These are phyloP conservation scores for Zophobas atratus DNA, from an alignment of 1,140 invertebrate genomes.

Conservation along the genomic window DNA sequence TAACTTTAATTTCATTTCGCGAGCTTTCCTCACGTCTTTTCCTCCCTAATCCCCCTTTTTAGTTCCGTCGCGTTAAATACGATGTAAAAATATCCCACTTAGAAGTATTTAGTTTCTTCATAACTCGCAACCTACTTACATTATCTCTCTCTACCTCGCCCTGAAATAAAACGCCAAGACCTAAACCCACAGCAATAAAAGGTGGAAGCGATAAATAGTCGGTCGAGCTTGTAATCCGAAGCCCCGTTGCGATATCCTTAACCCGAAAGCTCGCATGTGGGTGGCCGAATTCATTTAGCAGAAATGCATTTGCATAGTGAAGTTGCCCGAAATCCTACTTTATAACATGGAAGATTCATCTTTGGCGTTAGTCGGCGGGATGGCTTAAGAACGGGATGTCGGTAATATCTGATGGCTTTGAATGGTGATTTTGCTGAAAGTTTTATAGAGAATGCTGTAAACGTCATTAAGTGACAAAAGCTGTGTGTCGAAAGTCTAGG, in stretches of 20 bases:
- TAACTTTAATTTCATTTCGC: no score
- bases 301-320: conserved; percentile 41
- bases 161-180: not conserved
- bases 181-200: not conserved
- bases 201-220: conserved; percentile 31
- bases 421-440: conserved; percentile 29
- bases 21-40: no score
- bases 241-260: conserved; percentile 34
- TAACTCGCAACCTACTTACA: no score
- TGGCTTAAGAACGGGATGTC: not conserved
- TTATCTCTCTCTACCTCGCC: not conserved
- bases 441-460: conserved; percentile 1
- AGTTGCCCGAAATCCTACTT: conserved; percentile 19
- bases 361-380: not conserved
- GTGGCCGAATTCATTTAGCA: conserved; percentile 38
- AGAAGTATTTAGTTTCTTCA: no score
- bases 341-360: not conserved
- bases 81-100: no score
- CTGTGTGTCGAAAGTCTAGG: no score
- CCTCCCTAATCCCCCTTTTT: no score
- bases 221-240: conserved; percentile 17
- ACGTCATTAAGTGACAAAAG: no score
- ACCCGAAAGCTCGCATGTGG: conserved; percentile 27
- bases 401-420: not conserved
- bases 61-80: no score